Evolutionary conservation across 2,888 invertebrate genomes (phyloP), one percentile per base, ranked within the genome.

Genomic region (Syrista parreyssii): DNA sequence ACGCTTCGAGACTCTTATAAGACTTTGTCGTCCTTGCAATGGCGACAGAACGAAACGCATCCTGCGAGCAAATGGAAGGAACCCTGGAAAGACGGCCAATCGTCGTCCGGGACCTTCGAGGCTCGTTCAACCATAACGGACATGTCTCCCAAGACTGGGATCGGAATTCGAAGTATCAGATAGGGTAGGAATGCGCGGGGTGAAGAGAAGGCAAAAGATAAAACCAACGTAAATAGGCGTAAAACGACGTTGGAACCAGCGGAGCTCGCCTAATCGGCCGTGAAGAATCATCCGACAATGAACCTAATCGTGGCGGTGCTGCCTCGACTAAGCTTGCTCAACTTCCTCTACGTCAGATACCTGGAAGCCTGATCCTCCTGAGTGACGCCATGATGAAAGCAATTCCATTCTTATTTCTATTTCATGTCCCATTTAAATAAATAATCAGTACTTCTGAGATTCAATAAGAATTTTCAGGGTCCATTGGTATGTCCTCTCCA

Each of bases 1-100:
- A 55, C 55, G 55, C 9, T 6, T 15, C 75, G 68, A 31, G 32
- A 33, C 76, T 86, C 82, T 86, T 87, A 84, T 86, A 86, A 75
- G 74, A 31, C 75, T 75, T 75, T 35, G n/a, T 40, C 34, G 81
- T 55, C 84, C 86, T 87, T 86, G 84, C 72, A 68, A 32, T 33
- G 78, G 31, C 81, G 79, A 84, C 83, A 80, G 80, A 84, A 83
- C 84, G 79, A 87, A 86, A 84, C 74, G 81, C 80, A 84, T 87
- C 84, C 86, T 84, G 83, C 75, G 76, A 40, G 68, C 11, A 55
- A 73, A 78, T 77, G 72, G 74, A 78, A 74, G 75, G 78, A 78
- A 83, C 76, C 73, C 75, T 71, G n/a, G 79, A 78, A 80, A 75
- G 68, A 74, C 36, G 72, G 71, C 78, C 79, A 75, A 74, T 71